These are phyloP conservation scores for Eulemur rubriventer DNA, from an alignment of 2,797 vertebrate species.

Conservation along the genomic window DNA sequence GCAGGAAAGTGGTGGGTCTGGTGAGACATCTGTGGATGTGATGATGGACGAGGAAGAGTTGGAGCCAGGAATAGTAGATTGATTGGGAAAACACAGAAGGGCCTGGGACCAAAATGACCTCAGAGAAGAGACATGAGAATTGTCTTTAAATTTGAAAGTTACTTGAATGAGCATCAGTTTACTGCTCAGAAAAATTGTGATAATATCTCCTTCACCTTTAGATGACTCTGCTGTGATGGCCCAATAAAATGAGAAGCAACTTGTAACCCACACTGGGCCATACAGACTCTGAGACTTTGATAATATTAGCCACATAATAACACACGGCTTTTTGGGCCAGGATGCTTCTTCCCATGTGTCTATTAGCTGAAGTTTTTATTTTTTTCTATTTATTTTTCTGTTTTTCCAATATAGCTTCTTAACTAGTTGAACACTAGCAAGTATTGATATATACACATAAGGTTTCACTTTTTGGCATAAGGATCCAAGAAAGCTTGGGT, in stretches of 20 bases:
- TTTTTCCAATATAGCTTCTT: not conserved
- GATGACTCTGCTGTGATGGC: not conserved
- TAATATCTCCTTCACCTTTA: not conserved
- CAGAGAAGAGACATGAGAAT: not conserved
- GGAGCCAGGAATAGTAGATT: not conserved
- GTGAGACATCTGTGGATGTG: no score
- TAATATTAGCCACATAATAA: not conserved
- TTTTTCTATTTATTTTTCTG: slow-evolving; percentile 19
- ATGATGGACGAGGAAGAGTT: not conserved
- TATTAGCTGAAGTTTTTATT: not conserved
- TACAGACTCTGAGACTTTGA: not conserved
- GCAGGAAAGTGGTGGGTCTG: not conserved
- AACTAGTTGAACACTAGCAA: not conserved
- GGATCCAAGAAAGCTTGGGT: slow-evolving; percentile 37
- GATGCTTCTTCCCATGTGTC: not conserved
- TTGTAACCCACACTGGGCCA: not conserved
- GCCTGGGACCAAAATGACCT: not conserved
- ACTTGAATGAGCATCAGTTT: not conserved
- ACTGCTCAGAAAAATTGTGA: not conserved
- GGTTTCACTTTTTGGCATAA: not conserved
- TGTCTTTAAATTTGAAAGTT: not conserved
- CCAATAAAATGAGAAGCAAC: slow-evolving; percentile 27
- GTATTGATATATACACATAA: not conserved
- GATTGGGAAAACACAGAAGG: not conserved
- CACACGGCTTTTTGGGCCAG: not conserved